Evolutionary conservation across 2,113 vertebrate species (phyloP).

Genomic region (Mungos mungo): DNA sequence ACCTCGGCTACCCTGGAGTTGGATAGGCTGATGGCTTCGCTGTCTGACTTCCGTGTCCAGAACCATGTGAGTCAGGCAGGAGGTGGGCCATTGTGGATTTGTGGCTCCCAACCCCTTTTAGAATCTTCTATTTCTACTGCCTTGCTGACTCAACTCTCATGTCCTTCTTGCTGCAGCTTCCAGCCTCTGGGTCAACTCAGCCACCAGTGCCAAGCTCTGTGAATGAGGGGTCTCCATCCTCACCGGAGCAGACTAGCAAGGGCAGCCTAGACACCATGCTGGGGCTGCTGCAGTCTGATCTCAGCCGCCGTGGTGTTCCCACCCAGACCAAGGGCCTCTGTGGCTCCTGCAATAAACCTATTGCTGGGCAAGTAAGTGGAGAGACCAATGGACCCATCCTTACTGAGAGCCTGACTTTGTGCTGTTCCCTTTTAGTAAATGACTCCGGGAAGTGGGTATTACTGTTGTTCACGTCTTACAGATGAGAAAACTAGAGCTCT

Average conservation of each 20-base stretch:
- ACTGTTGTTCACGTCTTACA: not conserved
- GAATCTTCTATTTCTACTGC: not conserved
- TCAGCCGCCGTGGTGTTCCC: slow-evolving; percentile 92
- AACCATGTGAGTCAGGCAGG: slow-evolving; percentile 87
- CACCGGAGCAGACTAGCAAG: slow-evolving; percentile 66
- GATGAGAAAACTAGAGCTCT: not conserved
- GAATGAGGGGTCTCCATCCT: slow-evolving; percentile 37
- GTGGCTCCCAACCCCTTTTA: not conserved
- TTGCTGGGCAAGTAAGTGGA: slow-evolving; percentile 90
- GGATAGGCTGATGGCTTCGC: slow-evolving; percentile 94
- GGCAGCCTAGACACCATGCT: slow-evolving; percentile 94
- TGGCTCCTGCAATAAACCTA: slow-evolving; percentile 92
- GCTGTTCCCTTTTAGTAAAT: not conserved
- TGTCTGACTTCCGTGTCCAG: slow-evolving; percentile 95
- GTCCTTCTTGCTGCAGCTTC: slow-evolving; percentile 55
- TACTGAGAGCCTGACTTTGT: not conserved
- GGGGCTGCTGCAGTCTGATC: slow-evolving; percentile 93
- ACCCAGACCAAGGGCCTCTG: slow-evolving; percentile 93
- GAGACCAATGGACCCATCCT: not conserved
- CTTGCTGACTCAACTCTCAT: not conserved
- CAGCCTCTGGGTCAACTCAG: slow-evolving; percentile 63
- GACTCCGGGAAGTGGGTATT: not conserved
- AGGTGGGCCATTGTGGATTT: not conserved
- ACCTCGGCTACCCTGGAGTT: slow-evolving; percentile 94
- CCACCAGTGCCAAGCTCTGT: slow-evolving; percentile 40